These are phyloP conservation scores for Macrophya annulata DNA, from an alignment of 2,888 invertebrate species.

Conservation along the genomic window DNA sequence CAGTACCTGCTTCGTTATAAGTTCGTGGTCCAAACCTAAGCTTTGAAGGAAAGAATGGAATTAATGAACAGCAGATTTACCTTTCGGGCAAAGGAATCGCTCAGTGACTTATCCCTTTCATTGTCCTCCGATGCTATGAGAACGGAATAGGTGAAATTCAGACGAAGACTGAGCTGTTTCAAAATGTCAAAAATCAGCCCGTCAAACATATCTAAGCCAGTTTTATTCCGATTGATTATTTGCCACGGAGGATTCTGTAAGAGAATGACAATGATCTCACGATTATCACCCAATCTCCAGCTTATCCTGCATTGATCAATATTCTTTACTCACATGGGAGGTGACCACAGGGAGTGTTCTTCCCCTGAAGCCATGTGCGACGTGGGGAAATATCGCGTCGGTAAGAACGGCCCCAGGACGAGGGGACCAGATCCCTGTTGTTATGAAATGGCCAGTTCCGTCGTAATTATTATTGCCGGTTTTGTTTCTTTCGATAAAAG, in stretches of 20 bases:
- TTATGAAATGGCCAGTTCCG: constrained; percentile 74
- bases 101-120: neutral
- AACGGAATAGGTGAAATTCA: constrained; percentile 89
- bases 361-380: constrained; percentile 89
- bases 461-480: constrained; percentile 61
- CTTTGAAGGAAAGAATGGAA: neutral
- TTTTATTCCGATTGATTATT: constrained; percentile 84
- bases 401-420: constrained; percentile 85
- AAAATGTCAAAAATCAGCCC: constrained; percentile 92
- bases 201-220: constrained; percentile 82
- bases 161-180: constrained; percentile 86
- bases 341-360: constrained; percentile 88
- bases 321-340: constrained; percentile 85
- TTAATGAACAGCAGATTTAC: neutral
- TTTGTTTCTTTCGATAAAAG: constrained; percentile 77
- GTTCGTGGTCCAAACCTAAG: neutral
- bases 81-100: neutral
- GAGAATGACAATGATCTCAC: neutral
- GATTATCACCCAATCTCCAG: neutral
- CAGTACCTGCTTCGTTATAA: neutral
- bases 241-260: constrained; percentile 95
- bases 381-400: constrained; percentile 90
- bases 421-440: constrained; percentile 89
- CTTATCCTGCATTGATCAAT: neutral
- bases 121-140: constrained; percentile 64